A percentile compares a stretch with the other conserved stretches of the same genome.
phyloP scores from a whole-genome alignment of 1,140 invertebrate genomes.

The Zelostemma sp. region DNA sequence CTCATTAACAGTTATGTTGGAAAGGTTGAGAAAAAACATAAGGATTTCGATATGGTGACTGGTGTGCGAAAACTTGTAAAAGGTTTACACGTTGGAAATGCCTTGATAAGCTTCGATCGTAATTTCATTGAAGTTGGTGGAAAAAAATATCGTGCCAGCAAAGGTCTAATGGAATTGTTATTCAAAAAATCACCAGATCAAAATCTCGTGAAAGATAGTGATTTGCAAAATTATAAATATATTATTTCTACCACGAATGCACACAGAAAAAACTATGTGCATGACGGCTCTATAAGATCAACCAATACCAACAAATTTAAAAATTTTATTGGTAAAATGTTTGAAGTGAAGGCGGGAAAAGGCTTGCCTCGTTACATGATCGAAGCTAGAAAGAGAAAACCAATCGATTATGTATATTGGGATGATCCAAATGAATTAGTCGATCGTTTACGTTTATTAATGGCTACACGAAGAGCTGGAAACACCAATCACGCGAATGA shows the following conservation, averaged over 20 bases:
- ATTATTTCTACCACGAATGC: conserved; percentile 20
- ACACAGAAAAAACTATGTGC: too few species aligned
- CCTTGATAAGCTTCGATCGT: conserved; percentile 7
- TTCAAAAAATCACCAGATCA: conserved; percentile 14
- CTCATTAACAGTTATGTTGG: background rate
- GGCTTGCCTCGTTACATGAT: too few species aligned
- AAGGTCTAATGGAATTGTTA: too few species aligned
- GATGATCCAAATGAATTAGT: too few species aligned
- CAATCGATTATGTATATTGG: too few species aligned
- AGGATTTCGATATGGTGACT: background rate
- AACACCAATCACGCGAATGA: too few species aligned
- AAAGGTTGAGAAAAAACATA: background rate
- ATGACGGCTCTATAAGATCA: too few species aligned
- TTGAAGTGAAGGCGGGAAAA: conserved; percentile 7
- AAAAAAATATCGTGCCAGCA: background rate
- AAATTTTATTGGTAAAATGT: background rate
- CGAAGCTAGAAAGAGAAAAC: too few species aligned
- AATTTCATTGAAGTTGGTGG: conserved; percentile 4
- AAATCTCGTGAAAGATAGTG: conserved; percentile 1
- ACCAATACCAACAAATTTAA: conserved; percentile 24
- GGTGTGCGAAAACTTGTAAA: background rate
- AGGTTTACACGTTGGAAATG: conserved; percentile 6
- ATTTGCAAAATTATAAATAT: conserved; percentile 16
- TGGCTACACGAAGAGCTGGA: too few species aligned
- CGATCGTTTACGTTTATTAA: too few species aligned